A percentile compares a stretch with the other conserved stretches of the same genome.
phyloP scores from a whole-genome alignment of 2,888 invertebrate species.

The Drosophila prolongata region DNA sequence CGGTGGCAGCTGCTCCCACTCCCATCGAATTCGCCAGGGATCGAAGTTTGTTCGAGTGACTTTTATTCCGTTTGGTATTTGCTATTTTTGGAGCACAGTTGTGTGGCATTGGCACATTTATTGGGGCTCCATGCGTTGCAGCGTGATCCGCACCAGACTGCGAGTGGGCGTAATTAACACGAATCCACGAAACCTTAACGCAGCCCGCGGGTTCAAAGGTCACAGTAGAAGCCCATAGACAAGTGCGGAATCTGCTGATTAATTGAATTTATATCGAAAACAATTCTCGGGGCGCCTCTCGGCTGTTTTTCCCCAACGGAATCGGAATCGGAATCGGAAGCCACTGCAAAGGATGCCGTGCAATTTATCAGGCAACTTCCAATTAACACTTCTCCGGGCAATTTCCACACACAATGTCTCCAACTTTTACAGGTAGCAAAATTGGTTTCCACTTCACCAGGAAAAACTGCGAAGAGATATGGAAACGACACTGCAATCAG shows the following conservation, averaged over 20 bases:
- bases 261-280: slow-evolving; percentile 37
- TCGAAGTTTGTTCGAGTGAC: slow-evolving; percentile 6
- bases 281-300: slow-evolving; percentile 9
- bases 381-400: slow-evolving; percentile 54
- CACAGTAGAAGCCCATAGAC: slow-evolving; percentile 15
- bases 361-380: slow-evolving; percentile 64
- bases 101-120: slow-evolving; percentile 9
- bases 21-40: slow-evolving; percentile 25
- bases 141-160: slow-evolving; percentile 16
- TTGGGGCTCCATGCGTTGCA: slow-evolving; percentile 15
- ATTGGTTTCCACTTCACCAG: neutral
- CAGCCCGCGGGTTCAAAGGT: slow-evolving; percentile 19
- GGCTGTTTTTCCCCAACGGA: slow-evolving; percentile 1
- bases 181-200: slow-evolving; percentile 33
- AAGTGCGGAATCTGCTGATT: slow-evolving; percentile 31
- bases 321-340: slow-evolving; percentile 12
- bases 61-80: slow-evolving; percentile 6
- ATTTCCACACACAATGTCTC: slow-evolving; percentile 29
- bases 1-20: slow-evolving; percentile 37
- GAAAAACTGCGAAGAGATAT: neutral
- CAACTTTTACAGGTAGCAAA: neutral
- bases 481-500: slow-evolving; percentile 52
- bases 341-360: slow-evolving; percentile 25
- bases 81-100: neutral
- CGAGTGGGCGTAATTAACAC: slow-evolving; percentile 33